A percentile compares a stretch with the other conserved stretches of the same genome.
Evolutionary conservation across 2,797 vertebrate species (phyloP).

Genomic region (Muscicapa comitata): DNA sequence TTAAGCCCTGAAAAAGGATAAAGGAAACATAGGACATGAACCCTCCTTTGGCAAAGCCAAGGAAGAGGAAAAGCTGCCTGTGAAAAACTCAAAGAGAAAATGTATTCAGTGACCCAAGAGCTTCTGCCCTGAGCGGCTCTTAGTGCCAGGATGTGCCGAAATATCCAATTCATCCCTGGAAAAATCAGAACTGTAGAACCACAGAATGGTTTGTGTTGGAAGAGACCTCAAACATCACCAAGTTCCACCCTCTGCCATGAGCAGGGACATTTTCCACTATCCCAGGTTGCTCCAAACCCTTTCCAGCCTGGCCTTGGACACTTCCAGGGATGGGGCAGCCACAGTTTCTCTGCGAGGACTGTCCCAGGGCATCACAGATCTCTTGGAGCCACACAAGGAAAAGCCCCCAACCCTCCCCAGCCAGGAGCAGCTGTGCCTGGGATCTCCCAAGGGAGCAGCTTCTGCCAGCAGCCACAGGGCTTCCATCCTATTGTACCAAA

Average conservation of each 20-base stretch:
- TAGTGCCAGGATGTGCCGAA: not conserved
- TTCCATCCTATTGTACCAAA: not conserved
- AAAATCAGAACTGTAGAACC: not conserved
- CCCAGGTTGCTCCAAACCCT: not conserved
- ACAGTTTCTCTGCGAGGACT: not conserved
- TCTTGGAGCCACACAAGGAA: not conserved
- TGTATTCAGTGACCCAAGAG: not conserved
- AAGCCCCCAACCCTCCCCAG: not conserved
- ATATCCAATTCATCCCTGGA: not conserved
- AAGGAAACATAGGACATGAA: rapidly evolving
- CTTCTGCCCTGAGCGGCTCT: rapidly evolving
- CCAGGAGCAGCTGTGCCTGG: not conserved
- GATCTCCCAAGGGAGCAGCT: not conserved
- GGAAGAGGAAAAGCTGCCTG: not conserved
- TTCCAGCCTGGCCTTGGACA: not conserved
- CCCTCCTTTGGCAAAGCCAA: not conserved
- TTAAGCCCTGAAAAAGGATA: conserved; percentile 82
- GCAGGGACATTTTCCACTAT: rapidly evolving
- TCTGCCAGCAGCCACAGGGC: not conserved
- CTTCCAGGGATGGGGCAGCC: not conserved
- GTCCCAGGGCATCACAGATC: not conserved
- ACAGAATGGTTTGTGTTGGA: not conserved
- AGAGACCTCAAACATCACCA: not conserved
- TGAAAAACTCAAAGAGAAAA: not conserved
- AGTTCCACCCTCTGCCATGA: not conserved